These are phyloP conservation scores for Drosophila diplacantha DNA, from an alignment of 2,888 invertebrate genomes.

Conservation along the genomic window DNA sequence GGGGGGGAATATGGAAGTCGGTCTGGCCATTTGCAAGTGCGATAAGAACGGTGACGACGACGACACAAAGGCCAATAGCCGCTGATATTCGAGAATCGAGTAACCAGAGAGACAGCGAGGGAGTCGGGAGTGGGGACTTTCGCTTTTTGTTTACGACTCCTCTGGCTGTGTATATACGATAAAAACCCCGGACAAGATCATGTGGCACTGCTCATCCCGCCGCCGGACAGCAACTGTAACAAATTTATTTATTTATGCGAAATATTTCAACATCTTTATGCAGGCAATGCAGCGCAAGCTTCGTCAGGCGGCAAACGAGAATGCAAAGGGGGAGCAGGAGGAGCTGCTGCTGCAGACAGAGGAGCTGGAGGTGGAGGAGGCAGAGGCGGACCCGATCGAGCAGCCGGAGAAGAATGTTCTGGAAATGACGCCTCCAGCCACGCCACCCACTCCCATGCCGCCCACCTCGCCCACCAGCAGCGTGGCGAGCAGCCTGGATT, in stretches of 20 bases:
- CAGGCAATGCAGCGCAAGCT: constrained; percentile 65
- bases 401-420: constrained; percentile 44
- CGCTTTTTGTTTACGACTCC: constrained; percentile 47
- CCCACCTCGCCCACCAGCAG: constrained; percentile 61
- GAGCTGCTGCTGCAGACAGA: constrained; percentile 5
- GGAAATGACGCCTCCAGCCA: constrained; percentile 63
- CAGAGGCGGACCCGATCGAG: constrained; percentile 9
- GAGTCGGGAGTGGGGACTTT: constrained; percentile 39
- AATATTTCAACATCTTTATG: constrained; percentile 31
- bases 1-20: constrained; percentile 12
- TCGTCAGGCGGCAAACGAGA: constrained; percentile 47
- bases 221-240: constrained; percentile 24
- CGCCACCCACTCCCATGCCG: constrained; percentile 59
- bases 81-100: constrained; percentile 42
- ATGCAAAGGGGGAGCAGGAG: constrained; percentile 21
- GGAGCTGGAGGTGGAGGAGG: constrained; percentile 13
- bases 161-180: constrained; percentile 1
- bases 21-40: constrained; percentile 37
- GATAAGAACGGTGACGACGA: constrained; percentile 56
- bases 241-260: constrained; percentile 52
- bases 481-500: constrained; percentile 51
- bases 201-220: constrained; percentile 35
- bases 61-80: constrained; percentile 63
- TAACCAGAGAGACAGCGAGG: constrained; percentile 3
- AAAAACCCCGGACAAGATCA: constrained; percentile 39